Percentiles rank a stretch among this genome's conserved stretches.
phyloP scores from a whole-genome alignment of 2,113 vertebrate genomes.

The Pongo pygmaeus region DNA sequence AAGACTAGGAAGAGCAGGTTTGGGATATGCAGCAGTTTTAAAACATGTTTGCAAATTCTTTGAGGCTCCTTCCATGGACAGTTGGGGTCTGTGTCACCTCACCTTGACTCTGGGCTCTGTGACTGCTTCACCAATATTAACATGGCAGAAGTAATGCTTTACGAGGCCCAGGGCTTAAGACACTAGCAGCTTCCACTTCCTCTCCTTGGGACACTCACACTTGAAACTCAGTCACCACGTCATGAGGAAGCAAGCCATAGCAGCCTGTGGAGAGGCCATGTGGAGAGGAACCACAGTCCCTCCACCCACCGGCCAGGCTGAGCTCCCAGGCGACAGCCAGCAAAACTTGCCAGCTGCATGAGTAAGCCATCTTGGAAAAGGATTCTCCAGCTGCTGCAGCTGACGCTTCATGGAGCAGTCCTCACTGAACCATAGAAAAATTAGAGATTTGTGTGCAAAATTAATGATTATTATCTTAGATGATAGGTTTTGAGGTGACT shows the following conservation, averaged over 20 bases:
- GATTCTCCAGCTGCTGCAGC: background rate
- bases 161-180: background rate
- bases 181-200: background rate
- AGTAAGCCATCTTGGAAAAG: background rate
- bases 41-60: background rate
- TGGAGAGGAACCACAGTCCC: background rate
- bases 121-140: background rate
- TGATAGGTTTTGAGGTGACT: background rate
- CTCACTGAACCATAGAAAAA: background rate
- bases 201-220: background rate
- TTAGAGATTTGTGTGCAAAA: background rate
- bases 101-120: background rate
- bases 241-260: background rate
- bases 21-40: background rate
- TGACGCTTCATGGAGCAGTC: background rate
- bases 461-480: background rate
- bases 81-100: background rate
- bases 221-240: background rate
- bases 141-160: background rate
- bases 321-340: background rate
- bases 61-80: background rate
- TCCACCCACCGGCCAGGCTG: background rate
- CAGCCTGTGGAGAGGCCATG: background rate
- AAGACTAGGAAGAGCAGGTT: background rate
- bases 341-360: background rate